These are phyloP conservation scores for Asarcornis scutulata DNA, from an alignment of 2,113 vertebrate species.

Conservation along the genomic window DNA sequence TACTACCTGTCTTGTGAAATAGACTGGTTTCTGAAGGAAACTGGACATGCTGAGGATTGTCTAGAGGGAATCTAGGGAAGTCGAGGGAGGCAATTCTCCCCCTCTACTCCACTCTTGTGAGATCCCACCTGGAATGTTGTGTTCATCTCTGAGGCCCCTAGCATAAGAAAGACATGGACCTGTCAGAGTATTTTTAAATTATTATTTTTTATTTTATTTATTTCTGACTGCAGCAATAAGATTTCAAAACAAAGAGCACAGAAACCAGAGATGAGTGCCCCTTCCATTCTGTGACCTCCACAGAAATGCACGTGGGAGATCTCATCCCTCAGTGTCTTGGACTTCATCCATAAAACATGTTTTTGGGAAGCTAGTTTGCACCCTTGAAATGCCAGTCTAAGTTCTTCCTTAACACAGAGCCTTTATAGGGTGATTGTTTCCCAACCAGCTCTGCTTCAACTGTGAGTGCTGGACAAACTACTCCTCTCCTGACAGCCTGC, in stretches of 20 bases:
- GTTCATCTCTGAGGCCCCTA: too few relatives aligned
- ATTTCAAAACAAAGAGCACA: background rate
- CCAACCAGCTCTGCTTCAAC: background rate
- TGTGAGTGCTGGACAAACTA: background rate
- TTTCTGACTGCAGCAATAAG: background rate
- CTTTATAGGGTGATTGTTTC: background rate
- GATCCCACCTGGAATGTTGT: background rate
- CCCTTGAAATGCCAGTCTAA: background rate
- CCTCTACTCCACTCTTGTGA: background rate
- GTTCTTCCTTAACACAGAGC: background rate
- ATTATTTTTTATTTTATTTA: too few relatives aligned
- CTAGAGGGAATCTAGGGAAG: background rate
- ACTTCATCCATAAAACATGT: background rate
- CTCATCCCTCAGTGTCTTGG: background rate
- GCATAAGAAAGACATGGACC: too few relatives aligned
- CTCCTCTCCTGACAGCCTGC: background rate
- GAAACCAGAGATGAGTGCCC: background rate
- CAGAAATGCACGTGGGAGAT: background rate
- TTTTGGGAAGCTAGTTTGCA: background rate
- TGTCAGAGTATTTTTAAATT: too few relatives aligned
- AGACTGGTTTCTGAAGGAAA: background rate
- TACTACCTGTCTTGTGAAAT: background rate
- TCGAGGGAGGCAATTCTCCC: background rate
- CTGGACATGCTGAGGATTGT: background rate
- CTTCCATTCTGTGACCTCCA: slow-evolving; percentile 8